Percentiles rank a stretch among this genome's conserved stretches.
Evolutionary conservation across 2,113 vertebrate genomes (phyloP).

Genomic region (Sprattus sprattus): DNA sequence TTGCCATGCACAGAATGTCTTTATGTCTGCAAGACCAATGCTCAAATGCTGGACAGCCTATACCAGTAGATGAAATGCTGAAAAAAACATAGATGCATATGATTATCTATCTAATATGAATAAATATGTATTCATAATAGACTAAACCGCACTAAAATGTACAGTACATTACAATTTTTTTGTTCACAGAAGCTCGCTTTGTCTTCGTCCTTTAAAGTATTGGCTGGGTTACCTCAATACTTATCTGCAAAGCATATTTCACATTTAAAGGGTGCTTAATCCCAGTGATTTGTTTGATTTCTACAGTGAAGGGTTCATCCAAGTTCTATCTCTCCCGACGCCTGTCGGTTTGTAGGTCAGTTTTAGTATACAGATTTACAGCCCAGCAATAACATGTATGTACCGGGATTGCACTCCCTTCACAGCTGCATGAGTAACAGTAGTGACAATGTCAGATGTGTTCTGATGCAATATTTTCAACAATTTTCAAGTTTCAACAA

Average conservation of each 20-base stretch:
- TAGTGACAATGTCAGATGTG: no score
- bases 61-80: not conserved
- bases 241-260: not conserved
- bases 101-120: no score
- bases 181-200: no score
- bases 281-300: not conserved
- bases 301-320: not conserved
- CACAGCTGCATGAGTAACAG: no score
- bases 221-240: not conserved
- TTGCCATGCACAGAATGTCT: not conserved
- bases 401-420: not conserved
- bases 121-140: no score
- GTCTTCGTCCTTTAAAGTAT: no score
- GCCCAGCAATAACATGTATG: not conserved
- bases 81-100: no score
- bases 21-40: not conserved
- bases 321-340: not conserved
- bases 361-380: not conserved
- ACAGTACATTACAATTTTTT: no score
- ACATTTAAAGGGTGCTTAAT: not conserved
- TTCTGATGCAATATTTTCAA: no score
- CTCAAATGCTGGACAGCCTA: not conserved
- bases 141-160: no score
- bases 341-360: not conserved
- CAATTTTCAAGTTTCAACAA: no score